phyloP scores from a whole-genome alignment of 2,113 vertebrate genomes.

The Ciconia stormi region DNA sequence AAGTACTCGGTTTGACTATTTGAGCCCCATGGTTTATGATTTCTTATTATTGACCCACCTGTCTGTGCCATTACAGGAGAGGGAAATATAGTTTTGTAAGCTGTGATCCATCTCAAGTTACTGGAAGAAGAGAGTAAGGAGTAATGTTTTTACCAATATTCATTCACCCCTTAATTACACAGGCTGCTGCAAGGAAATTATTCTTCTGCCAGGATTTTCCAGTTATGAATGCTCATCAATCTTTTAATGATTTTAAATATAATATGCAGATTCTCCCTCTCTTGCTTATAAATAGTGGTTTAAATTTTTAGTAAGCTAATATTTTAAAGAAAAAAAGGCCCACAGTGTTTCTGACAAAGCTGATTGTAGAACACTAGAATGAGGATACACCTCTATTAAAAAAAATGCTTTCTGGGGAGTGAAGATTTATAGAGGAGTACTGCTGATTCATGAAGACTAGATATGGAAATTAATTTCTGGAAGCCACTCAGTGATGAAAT shows the following conservation, averaged over 20 bases:
- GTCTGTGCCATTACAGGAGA: background rate
- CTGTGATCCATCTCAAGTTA: background rate
- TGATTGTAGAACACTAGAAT: conserved; percentile 30
- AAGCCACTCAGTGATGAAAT: conserved; percentile 45
- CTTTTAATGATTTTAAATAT: conserved; percentile 5
- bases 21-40: background rate
- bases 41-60: background rate
- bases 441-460: conserved; percentile 52
- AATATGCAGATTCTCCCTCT: background rate
- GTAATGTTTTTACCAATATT: background rate
- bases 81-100: background rate
- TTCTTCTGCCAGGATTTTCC: background rate
- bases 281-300: conserved; percentile 1
- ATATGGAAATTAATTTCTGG: conserved; percentile 48
- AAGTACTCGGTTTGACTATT: fast-evolving
- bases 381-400: background rate
- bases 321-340: conserved; percentile 5
- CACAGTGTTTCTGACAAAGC: conserved; percentile 6
- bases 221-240: background rate
- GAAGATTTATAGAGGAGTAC: conserved; percentile 42
- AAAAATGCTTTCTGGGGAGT: background rate
- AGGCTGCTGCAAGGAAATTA: background rate
- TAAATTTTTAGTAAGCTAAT: conserved; percentile 7
- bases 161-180: background rate
- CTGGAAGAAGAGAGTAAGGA: background rate